Evolutionary conservation across 2,113 vertebrate species (phyloP).

Genomic region (Anarhynchus alexandrinus): DNA sequence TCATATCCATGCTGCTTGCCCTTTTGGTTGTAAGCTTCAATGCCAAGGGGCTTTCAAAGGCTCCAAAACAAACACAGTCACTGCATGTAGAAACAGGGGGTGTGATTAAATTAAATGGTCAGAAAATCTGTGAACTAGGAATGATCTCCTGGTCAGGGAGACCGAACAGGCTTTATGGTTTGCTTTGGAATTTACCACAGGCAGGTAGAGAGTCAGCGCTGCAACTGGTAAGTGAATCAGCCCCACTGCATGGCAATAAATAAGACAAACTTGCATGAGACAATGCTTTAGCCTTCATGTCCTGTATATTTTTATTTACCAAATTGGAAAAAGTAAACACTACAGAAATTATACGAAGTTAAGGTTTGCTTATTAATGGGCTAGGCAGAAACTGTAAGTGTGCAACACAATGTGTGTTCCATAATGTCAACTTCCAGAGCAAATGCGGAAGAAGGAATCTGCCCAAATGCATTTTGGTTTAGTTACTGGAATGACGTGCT

Average conservation of each 20-base stretch:
- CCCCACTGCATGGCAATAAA: neutral
- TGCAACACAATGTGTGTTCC: rapidly evolving
- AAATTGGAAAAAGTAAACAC: neutral
- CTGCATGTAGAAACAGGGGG: neutral
- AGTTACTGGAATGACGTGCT: neutral
- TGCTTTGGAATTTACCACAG: neutral
- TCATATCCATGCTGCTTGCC: neutral
- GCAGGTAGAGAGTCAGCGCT: neutral
- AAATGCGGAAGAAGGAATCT: too few species aligned
- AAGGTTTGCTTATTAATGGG: neutral
- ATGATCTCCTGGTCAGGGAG: neutral
- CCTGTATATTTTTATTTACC: neutral
- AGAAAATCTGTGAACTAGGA: neutral
- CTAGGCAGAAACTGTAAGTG: neutral
- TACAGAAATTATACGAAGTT: neutral
- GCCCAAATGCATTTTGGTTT: neutral
- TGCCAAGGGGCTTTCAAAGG: neutral
- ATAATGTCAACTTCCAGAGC: neutral
- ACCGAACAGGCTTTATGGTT: neutral
- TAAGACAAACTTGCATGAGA: neutral
- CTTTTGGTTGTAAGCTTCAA: neutral
- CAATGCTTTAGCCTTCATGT: neutral
- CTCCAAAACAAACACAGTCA: neutral
- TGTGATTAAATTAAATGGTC: neutral
- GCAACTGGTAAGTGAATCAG: neutral